Evolutionary conservation across 2,797 vertebrate species (phyloP).

Genomic region (Perdix hodgsoniae): DNA sequence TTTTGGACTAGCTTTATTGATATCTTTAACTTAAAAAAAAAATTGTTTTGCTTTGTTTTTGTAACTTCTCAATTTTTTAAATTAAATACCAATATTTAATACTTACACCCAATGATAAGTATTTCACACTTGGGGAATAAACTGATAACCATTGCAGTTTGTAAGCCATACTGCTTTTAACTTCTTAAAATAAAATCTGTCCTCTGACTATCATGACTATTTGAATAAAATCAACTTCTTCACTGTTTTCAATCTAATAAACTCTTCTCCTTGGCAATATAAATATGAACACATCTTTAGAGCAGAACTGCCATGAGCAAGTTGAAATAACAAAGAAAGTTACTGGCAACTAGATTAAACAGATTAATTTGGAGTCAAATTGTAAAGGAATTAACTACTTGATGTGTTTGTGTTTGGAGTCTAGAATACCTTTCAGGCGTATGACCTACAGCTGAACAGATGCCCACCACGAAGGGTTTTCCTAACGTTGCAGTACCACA

Average conservation of each 20-base stretch:
- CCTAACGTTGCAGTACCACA: constrained; percentile 53
- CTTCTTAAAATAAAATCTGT: neutral
- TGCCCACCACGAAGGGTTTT: constrained; percentile 66
- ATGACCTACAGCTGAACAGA: constrained; percentile 65
- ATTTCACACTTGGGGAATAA: neutral
- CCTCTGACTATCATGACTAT: too few relatives aligned
- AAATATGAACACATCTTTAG: neutral
- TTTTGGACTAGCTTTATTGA: neutral
- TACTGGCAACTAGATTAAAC: constrained; percentile 24
- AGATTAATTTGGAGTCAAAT: constrained; percentile 21
- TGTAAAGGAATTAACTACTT: constrained; percentile 66
- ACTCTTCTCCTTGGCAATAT: neutral
- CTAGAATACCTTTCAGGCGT: constrained; percentile 53
- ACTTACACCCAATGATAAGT: neutral
- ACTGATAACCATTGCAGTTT: neutral
- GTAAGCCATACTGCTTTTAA: neutral
- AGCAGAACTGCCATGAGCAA: neutral
- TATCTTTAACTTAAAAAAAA: neutral
- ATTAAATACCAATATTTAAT: neutral
- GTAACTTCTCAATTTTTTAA: neutral
- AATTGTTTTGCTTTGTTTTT: neutral
- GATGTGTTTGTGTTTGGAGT: constrained; percentile 53
- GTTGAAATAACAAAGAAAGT: neutral
- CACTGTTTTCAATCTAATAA: neutral
- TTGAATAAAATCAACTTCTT: neutral